These are phyloP conservation scores for Cossypha heuglini DNA, from an alignment of 2,797 vertebrate species.

Conservation along the genomic window DNA sequence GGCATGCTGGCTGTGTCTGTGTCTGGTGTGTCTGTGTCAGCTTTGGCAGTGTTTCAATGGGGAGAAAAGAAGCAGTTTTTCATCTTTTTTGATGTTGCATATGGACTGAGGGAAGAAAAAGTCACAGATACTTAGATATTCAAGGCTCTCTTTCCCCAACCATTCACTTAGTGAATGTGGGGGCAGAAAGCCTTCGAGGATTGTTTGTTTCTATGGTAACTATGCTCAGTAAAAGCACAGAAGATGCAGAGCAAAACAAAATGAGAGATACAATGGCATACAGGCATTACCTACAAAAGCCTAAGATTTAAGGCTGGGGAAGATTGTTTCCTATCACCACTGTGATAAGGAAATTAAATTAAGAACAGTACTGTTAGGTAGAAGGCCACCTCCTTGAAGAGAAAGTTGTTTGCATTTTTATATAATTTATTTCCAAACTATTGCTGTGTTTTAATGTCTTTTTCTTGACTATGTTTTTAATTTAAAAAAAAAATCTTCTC, in stretches of 20 bases:
- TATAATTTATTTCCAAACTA: background rate
- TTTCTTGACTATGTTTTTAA: background rate
- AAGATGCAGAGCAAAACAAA: background rate
- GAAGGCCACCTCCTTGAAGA: background rate
- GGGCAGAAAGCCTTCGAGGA: background rate
- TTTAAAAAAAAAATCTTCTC: background rate
- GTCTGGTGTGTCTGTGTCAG: background rate
- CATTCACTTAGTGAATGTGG: background rate
- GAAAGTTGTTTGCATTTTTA: background rate
- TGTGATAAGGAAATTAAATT: background rate
- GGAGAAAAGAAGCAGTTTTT: background rate
- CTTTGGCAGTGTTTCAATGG: background rate
- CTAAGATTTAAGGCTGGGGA: background rate
- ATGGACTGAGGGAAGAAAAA: background rate
- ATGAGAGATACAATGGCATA: background rate
- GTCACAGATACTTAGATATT: background rate
- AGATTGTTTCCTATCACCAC: background rate
- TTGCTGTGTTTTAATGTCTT: background rate
- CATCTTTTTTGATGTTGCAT: background rate
- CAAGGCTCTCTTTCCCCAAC: background rate
- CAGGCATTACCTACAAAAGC: background rate
- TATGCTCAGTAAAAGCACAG: background rate
- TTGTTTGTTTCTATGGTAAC: constrained; percentile 58
- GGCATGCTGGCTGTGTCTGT: background rate
- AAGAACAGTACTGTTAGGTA: background rate